Evolutionary conservation across 2,797 vertebrate genomes (phyloP).

Genomic region (Bradypodion ventrale): DNA sequence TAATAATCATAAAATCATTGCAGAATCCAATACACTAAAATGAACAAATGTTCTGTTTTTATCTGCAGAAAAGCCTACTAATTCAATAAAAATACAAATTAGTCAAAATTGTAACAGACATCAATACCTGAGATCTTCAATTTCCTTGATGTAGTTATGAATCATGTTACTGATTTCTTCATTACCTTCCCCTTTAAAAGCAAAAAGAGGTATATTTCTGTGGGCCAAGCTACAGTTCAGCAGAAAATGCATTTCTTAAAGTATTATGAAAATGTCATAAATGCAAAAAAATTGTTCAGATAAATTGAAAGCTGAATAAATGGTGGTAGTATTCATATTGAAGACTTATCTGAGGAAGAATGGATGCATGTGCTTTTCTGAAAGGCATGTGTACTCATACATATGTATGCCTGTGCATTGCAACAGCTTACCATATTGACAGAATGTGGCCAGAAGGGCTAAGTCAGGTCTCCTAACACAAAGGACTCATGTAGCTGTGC

Average conservation of each 20-base stretch:
- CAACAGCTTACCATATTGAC: neutral
- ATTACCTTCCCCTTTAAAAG: constrained; percentile 87
- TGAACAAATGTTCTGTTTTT: too few relatives aligned
- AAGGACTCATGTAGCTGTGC: too few relatives aligned
- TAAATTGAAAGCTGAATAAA: neutral
- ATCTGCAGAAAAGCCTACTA: neutral
- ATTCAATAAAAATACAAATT: neutral
- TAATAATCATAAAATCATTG: too few relatives aligned
- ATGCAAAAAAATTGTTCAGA: neutral
- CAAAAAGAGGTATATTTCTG: constrained; percentile 23
- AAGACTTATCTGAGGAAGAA: neutral
- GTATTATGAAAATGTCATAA: neutral
- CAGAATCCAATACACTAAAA: too few relatives aligned
- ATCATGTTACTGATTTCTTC: constrained; percentile 98
- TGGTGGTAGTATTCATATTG: neutral
- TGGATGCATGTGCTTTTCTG: neutral
- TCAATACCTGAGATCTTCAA: constrained; percentile 92
- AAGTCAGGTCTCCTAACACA: neutral
- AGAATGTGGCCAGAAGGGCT: neutral
- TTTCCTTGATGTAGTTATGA: constrained; percentile 95
- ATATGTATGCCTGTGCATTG: neutral
- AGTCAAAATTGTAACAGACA: constrained; percentile 9
- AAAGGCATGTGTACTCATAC: neutral
- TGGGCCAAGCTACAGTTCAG: neutral
- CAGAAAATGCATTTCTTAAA: neutral